phyloP scores from a whole-genome alignment of 2,888 invertebrate genomes.

The Tipula vernalis region DNA sequence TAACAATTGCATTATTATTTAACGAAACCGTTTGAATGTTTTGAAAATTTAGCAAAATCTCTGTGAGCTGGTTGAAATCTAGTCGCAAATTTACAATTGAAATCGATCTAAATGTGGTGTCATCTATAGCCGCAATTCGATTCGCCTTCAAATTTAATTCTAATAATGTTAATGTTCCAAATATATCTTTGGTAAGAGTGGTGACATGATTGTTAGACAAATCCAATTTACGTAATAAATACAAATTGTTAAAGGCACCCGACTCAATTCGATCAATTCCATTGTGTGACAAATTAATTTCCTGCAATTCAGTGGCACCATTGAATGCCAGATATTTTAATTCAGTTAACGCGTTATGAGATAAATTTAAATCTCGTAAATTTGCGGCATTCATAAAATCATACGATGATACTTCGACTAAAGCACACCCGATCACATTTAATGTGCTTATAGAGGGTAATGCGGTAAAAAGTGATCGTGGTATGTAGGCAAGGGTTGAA shows the following conservation, averaged over 20 bases:
- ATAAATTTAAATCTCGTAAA: not conserved
- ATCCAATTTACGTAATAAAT: not conserved
- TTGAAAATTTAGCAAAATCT: not conserved
- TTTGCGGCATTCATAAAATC: not conserved
- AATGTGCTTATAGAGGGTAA: not conserved
- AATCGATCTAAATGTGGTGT: not conserved
- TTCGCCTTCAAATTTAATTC: not conserved
- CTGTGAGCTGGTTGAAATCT: not conserved
- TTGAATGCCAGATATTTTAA: not conserved
- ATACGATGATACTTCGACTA: not conserved
- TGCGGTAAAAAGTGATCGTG: not conserved
- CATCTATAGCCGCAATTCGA: not conserved
- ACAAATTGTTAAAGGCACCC: not conserved
- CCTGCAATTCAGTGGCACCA: not conserved
- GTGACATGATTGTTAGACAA: not conserved
- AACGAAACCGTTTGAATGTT: not conserved
- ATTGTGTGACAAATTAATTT: not conserved
- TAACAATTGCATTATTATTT: not conserved
- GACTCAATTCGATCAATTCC: not conserved
- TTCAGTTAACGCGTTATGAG: not conserved
- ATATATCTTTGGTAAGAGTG: not conserved
- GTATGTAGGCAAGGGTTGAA: not conserved
- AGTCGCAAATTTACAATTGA: not conserved
- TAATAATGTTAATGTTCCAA: not conserved
- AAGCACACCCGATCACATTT: not conserved